These are phyloP conservation scores for Orientallactaga bullata DNA, from an alignment of 2,113 vertebrate genomes.

Conservation along the genomic window DNA sequence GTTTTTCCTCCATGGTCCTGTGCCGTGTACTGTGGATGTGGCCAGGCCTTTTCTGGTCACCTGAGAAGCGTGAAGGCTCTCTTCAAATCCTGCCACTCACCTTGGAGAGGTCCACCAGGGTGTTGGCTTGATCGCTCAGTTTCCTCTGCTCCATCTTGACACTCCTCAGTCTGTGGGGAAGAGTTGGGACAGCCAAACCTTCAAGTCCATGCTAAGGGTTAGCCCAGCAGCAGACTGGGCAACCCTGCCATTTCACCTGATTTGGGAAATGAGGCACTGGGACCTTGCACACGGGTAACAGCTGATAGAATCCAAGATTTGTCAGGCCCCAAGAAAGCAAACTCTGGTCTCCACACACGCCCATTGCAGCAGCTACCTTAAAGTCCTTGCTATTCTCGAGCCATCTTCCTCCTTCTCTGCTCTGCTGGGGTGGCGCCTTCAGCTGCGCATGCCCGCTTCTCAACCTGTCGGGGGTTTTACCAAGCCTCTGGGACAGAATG, in stretches of 20 bases:
- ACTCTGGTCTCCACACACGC: fast-evolving
- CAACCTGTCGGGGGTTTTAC: background rate
- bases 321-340: background rate
- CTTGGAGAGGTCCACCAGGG: constrained; percentile 98
- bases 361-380: fast-evolving
- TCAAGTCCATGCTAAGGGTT: fast-evolving
- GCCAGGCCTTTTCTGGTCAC: background rate
- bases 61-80: background rate
- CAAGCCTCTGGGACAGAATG: background rate
- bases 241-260: fast-evolving
- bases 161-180: constrained; percentile 92
- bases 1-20: background rate
- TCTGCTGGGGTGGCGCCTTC: background rate
- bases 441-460: background rate
- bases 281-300: background rate
- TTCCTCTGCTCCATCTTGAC: constrained; percentile 99
- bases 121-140: constrained; percentile 98
- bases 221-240: too few species aligned
- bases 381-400: background rate
- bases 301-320: background rate
- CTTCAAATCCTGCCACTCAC: constrained; percentile 84
- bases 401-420: too few species aligned
- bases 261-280: background rate
- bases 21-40: fast-evolving
- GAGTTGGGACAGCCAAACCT: background rate